Evolutionary conservation across 2,888 invertebrate genomes (phyloP), one percentile per base, ranked within the genome.

Genomic region (Tenthredo amoena): DNA sequence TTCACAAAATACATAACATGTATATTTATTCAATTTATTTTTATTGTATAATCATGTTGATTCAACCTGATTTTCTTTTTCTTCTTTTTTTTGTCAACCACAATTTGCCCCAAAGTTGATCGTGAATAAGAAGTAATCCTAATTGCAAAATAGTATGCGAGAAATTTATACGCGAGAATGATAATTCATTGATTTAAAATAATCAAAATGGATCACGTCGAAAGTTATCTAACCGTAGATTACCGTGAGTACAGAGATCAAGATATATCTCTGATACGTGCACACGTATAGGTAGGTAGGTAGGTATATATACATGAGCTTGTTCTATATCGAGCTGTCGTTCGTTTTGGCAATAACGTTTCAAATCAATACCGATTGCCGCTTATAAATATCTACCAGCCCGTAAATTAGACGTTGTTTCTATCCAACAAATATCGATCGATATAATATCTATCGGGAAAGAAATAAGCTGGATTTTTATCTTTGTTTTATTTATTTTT

Each of bases 341-440:
- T 81, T 81, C 81, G 62, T 81, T 81, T 81, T 40, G 81, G 58
- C 81, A 81, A 81, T 81, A 81, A 81, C 81, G 40, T 81, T 62
- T 58, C 58, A 40, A 81, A 81, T 81, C 81, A 81, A 81, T 81
- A 81, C 62, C 62, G 81, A 81, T 81, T 81, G 62, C 81, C 58
- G 58, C 40, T 81, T 81, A 81, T 62, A 58, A 62, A 81, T 81
- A 81, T 81, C 37, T 40, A 81, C n/a, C 34, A 18, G 34, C 37
- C 81, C 58, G 62, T 81, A 62, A 62, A 81, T 81, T 37, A 62
- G 37, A 37, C 58, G 21, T 21, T 12, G 58, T 81, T 37, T 58
- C 40, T 26, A 58, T 79, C 76, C 43, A 58, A 79, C 79, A 37
- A 79, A 77, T 55, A 10, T 50, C 77, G 55, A 58, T 77, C 31